phyloP scores from a whole-genome alignment of 2,888 invertebrate genomes.

The Philereme transversata region DNA sequence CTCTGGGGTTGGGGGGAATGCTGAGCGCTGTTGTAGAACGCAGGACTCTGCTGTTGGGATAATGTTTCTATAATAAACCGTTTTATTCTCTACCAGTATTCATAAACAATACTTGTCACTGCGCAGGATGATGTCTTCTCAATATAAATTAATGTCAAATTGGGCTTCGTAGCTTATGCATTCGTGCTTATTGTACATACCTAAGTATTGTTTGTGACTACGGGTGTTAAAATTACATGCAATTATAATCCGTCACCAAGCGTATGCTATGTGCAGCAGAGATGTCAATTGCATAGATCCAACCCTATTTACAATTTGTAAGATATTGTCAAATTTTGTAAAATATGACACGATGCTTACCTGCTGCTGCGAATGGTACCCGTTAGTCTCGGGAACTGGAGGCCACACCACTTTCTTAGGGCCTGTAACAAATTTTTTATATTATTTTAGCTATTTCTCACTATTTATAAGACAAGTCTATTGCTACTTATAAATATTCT shows the following conservation, averaged over 20 bases:
- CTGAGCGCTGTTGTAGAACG: conserved; percentile 78
- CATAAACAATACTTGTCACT: conserved; percentile 5
- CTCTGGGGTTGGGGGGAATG: conserved; percentile 62
- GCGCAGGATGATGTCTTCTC: too few relatives aligned
- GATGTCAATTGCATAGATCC: conserved; percentile 50
- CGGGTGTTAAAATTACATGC: conserved; percentile 49
- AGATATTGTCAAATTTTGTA: conserved; percentile 16
- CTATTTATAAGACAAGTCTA: too few relatives aligned
- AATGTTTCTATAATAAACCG: conserved; percentile 54
- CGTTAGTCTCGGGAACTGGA: conserved; percentile 88
- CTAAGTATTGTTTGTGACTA: conserved; percentile 17
- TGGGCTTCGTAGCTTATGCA: neutral
- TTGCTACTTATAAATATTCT: too few relatives aligned
- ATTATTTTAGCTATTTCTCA: too few relatives aligned
- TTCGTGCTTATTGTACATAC: neutral
- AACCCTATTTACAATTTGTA: conserved; percentile 50
- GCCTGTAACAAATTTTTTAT: conserved; percentile 82
- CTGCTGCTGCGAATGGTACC: conserved; percentile 83
- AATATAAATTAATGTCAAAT: too few relatives aligned
- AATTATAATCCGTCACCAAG: conserved; percentile 61
- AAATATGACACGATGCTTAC: conserved; percentile 60
- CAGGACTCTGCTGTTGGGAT: conserved; percentile 75
- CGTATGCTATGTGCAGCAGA: conserved; percentile 68
- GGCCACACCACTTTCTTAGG: conserved; percentile 95
- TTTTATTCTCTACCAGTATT: conserved; percentile 17